Evolutionary conservation across 1,140 invertebrate species (phyloP), one percentile per base, ranked within the genome.

Genomic region (Nautilus pompilius): DNA sequence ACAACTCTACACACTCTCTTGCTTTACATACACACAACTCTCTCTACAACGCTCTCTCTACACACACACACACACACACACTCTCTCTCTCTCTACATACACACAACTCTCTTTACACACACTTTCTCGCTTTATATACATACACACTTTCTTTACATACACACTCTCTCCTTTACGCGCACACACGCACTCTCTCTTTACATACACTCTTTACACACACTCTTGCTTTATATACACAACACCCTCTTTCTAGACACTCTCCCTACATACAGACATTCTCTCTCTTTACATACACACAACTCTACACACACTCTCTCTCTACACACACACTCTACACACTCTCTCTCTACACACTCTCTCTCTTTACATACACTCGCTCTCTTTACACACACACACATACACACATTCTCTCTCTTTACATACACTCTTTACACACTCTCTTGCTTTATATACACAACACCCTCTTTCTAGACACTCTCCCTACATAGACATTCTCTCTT

Each of bases 41-140:
- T 58, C 34, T 51, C 30, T 66, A 45, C 59, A 49, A 28, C 59
- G 61, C 58, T 70, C 22, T 55, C 46, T 56, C 45, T 56, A 33
- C 34, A 46, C 5, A 15, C 5, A 28, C 22, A 5, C 58, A 28
- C 36, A 67, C 30, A 63, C 56, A 36, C 46, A 69, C 66, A 58
- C 46, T 51, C 33, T 60, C 54, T 64, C 41, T 48, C 51, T 56
- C 15, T 64, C 13, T 30, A n/a, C n/a, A n/a, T n/a, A n/a, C n/a
- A n/a, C n/a, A n/a, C n/a, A n/a, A n/a, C n/a, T n/a, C n/a, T n/a
- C n/a, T n/a, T n/a, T n/a, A n/a, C 28, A n/a, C 30, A 13, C 57
- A 46, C 3, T 24, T 41, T n/a, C 56, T 53, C 62, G 45, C 13
- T n/a, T n/a, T n/a, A n/a, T n/a, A n/a, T n/a, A n/a, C n/a, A n/a